These are phyloP conservation scores for Xiphophorus hellerii DNA, from an alignment of 2,113 vertebrate species.

Conservation along the genomic window DNA sequence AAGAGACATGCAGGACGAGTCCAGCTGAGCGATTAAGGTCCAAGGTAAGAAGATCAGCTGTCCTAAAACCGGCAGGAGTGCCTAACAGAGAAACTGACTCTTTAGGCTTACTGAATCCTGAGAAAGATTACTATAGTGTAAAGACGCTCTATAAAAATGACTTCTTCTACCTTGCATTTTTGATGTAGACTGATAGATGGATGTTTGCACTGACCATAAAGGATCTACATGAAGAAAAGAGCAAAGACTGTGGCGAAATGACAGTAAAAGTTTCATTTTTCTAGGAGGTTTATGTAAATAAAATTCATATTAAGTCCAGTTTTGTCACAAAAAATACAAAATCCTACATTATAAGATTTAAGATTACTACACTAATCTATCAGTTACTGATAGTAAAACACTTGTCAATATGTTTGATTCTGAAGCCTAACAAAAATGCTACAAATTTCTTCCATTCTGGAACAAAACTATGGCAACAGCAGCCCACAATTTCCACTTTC, in stretches of 20 bases:
- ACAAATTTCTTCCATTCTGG: constrained; percentile 10
- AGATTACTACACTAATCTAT: background rate
- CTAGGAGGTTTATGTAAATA: constrained; percentile 14
- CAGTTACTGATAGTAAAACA: constrained; percentile 9
- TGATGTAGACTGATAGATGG: background rate
- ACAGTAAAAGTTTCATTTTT: constrained; percentile 7
- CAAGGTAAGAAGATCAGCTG: constrained; percentile 63
- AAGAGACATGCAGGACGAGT: constrained; percentile 12
- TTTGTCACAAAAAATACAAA: too few relatives aligned
- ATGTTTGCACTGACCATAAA: background rate
- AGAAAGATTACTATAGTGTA: background rate
- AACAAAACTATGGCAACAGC: constrained; percentile 32
- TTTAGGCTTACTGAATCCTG: constrained; percentile 7
- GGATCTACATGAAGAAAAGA: background rate
- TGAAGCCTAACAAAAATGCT: constrained; percentile 16
- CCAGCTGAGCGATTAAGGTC: constrained; percentile 53
- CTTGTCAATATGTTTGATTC: constrained; percentile 16
- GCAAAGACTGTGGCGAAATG: background rate
- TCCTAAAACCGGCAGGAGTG: constrained; percentile 40
- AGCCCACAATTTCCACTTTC: constrained; percentile 10
- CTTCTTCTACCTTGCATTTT: background rate
- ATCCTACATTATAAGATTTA: too few relatives aligned
- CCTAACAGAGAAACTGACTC: constrained; percentile 31
- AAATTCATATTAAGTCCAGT: too few relatives aligned
- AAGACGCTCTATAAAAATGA: background rate